Evolutionary conservation across 2,113 vertebrate genomes (phyloP).

Genomic region (Phrynosoma platyrhinos): DNA sequence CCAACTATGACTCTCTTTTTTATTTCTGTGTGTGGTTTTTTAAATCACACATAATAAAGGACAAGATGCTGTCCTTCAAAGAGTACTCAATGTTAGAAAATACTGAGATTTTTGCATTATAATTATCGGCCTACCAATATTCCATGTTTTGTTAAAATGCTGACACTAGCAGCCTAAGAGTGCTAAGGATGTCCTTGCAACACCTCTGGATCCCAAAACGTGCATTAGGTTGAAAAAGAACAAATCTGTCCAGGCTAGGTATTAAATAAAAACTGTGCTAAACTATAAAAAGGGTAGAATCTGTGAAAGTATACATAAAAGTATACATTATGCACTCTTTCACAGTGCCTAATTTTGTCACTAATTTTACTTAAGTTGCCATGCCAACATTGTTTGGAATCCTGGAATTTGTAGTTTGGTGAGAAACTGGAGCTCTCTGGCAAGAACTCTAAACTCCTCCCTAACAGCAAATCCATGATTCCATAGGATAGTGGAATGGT

Average conservation of each 20-base stretch:
- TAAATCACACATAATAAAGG: fast-evolving
- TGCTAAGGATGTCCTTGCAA: background rate
- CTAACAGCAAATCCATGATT: too few relatives aligned
- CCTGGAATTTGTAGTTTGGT: too few relatives aligned
- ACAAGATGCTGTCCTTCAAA: background rate
- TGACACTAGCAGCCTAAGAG: background rate
- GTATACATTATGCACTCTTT: background rate
- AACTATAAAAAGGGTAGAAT: background rate
- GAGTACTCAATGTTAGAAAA: background rate
- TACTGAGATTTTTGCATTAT: background rate
- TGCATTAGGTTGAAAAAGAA: background rate
- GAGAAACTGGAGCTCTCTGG: too few relatives aligned
- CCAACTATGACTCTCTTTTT: too few relatives aligned
- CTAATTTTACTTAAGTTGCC: too few relatives aligned
- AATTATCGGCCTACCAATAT: background rate
- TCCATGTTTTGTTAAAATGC: background rate
- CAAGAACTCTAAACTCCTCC: too few relatives aligned
- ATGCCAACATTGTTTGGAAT: too few relatives aligned
- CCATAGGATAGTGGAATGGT: too few relatives aligned
- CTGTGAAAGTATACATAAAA: background rate
- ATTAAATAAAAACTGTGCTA: background rate
- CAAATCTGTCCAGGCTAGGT: background rate
- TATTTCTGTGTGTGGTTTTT: fast-evolving
- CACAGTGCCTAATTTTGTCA: too few relatives aligned
- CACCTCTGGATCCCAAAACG: background rate